phyloP scores from a whole-genome alignment of 2,797 vertebrate species.

The Sebastes nivosus region DNA sequence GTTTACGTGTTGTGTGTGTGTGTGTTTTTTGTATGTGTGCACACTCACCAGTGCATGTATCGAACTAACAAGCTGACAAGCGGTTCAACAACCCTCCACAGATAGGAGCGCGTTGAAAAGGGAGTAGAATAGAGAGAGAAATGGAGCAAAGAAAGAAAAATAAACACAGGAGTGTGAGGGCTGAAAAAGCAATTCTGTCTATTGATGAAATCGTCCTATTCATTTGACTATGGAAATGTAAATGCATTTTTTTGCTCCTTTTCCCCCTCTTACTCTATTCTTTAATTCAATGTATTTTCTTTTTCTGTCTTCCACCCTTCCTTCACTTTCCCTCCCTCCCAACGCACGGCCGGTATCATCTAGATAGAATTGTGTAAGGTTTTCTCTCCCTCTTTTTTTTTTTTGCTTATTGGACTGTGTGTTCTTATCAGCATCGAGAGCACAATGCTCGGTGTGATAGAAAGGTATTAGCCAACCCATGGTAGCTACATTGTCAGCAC shows the following conservation, averaged over 20 bases:
- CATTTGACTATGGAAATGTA: constrained; percentile 74
- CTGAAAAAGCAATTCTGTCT: constrained; percentile 65
- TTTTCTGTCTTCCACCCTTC: constrained; percentile 44
- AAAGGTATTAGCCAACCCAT: constrained; percentile 79
- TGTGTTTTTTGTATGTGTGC: neutral
- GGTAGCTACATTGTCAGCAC: constrained; percentile 78
- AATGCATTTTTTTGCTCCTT: constrained; percentile 56
- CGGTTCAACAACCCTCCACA: constrained; percentile 61
- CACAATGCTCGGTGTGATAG: constrained; percentile 81
- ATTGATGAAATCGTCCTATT: constrained; percentile 71
- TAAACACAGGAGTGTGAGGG: constrained; percentile 37
- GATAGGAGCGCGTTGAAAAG: constrained; percentile 28
- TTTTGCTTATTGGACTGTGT: constrained; percentile 81
- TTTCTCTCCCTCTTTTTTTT: constrained; percentile 46
- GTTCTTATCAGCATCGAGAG: constrained; percentile 81
- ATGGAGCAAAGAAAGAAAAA: constrained; percentile 44
- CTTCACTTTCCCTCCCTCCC: constrained; percentile 37
- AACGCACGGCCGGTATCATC: constrained; percentile 66
- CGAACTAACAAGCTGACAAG: constrained; percentile 43
- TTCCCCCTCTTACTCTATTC: constrained; percentile 41
- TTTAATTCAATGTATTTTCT: constrained; percentile 70
- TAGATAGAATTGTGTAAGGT: constrained; percentile 77
- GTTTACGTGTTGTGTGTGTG: neutral
- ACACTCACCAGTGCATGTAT: constrained; percentile 13
- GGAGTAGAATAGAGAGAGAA: constrained; percentile 31